These are phyloP conservation scores for Dendrolimus pini DNA, from an alignment of 2,888 invertebrate species.

Conservation along the genomic window DNA sequence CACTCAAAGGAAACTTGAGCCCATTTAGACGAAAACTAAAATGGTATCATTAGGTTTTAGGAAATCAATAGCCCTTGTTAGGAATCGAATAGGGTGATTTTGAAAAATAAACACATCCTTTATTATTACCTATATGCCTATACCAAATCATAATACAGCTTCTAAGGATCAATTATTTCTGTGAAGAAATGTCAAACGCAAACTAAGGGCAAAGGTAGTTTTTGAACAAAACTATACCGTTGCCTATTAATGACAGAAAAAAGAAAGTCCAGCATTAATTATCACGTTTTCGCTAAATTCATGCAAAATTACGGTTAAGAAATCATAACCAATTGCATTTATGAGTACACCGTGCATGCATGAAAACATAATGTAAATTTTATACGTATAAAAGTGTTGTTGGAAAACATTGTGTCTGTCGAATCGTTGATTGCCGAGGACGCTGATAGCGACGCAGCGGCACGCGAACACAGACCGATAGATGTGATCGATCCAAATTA, in stretches of 20 bases:
- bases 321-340: not conserved
- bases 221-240: too few species aligned
- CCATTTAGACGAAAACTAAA: too few species aligned
- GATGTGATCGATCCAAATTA: conserved; percentile 38
- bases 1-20: too few species aligned
- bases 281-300: conserved; percentile 8
- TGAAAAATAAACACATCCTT: too few species aligned
- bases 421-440: conserved; percentile 55
- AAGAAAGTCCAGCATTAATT: not conserved
- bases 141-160: too few species aligned
- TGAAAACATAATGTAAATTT: not conserved
- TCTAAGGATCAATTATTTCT: too few species aligned
- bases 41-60: too few species aligned
- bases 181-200: too few species aligned
- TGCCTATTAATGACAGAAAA: not conserved
- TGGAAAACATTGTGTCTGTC: conserved; percentile 31
- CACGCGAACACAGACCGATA: conserved; percentile 51
- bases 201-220: too few species aligned
- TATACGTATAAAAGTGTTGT: conserved; percentile 9
- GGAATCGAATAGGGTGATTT: too few species aligned
- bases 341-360: not conserved
- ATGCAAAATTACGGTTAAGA: conserved; percentile 12
- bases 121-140: too few species aligned
- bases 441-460: conserved; percentile 25
- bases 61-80: too few species aligned